These are phyloP conservation scores for Hestina assimilis DNA, from an alignment of 1,140 invertebrate genomes.

Conservation along the genomic window DNA sequence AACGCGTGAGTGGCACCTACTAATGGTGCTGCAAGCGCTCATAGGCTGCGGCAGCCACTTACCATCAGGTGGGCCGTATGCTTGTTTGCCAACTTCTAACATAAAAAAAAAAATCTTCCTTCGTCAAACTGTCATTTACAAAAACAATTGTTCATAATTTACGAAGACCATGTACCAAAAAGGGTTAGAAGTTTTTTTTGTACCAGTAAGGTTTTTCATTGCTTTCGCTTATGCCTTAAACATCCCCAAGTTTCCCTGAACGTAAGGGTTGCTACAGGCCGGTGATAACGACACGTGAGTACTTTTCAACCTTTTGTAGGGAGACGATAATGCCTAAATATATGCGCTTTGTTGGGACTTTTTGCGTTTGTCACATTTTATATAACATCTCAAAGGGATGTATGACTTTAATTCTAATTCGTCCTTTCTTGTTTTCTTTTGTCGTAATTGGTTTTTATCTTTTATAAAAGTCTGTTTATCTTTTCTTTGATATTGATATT, in stretches of 20 bases:
- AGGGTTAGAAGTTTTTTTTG: too few relatives aligned
- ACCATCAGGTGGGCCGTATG: too few relatives aligned
- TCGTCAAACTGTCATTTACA: too few relatives aligned
- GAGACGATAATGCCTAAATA: constrained; percentile 68
- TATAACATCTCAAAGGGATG: constrained; percentile 40
- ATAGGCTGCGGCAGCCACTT: too few relatives aligned
- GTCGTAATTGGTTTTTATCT: background rate
- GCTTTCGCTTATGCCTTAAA: constrained; percentile 9
- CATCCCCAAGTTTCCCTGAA: constrained; percentile 46
- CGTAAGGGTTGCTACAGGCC: constrained; percentile 68
- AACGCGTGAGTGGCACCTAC: too few relatives aligned
- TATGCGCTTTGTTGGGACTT: constrained; percentile 62
- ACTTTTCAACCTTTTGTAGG: constrained; percentile 75
- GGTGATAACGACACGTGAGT: constrained; percentile 68
- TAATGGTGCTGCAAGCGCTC: too few relatives aligned
- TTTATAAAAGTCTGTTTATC: background rate
- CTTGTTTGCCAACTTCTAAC: too few relatives aligned
- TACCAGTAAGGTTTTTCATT: too few relatives aligned
- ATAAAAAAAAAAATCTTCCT: too few relatives aligned
- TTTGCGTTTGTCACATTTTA: constrained; percentile 69
- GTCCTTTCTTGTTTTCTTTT: constrained; percentile 31
- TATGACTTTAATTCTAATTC: constrained; percentile 34
- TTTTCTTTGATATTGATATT: too few relatives aligned
- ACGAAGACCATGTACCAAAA: too few relatives aligned
- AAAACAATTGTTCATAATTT: too few relatives aligned